Conservation (phyloP, 2,113 vertebrate genomes). For the Amazona vittata region DNA sequence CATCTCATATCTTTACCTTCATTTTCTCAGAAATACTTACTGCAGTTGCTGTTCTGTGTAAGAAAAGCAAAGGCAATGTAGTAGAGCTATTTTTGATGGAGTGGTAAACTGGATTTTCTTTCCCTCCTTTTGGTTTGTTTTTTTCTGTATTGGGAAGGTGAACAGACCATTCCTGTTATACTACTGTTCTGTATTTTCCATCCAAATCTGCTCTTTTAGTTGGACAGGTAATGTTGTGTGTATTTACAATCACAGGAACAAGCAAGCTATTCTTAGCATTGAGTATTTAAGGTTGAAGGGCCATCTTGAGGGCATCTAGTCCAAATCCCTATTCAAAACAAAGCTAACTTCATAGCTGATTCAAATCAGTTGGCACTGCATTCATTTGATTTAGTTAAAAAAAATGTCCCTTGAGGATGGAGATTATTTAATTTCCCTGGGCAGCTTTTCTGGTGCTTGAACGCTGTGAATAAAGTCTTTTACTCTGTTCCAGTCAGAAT, state of each 20-base stretch:
- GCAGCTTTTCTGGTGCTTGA: not conserved
- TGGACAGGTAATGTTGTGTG: not conserved
- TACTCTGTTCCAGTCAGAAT: not conserved
- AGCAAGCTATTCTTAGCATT: not conserved
- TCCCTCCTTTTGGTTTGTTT: not conserved
- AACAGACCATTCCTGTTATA: not conserved
- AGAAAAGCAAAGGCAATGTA: not conserved
- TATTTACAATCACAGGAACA: not conserved
- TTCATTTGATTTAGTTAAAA: not conserved
- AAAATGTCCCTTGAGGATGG: not conserved
- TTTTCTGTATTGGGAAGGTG: not conserved
- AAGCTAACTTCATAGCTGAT: not conserved
- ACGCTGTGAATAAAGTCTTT: not conserved
- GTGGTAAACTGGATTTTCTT: not conserved
- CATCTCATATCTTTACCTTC: fast-evolving
- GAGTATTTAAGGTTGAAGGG: not conserved
- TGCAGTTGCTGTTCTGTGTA: not conserved
- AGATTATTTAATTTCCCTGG: not conserved
- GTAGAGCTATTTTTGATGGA: not conserved
- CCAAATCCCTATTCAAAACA: not conserved
- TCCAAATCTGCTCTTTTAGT: not conserved
- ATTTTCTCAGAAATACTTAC: not conserved
- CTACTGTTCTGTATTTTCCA: not conserved
- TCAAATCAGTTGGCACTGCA: not conserved
- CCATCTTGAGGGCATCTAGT: not conserved